Evolutionary conservation across 2,113 vertebrate genomes (phyloP), one percentile per base, ranked within the genome.

Genomic region (Caranx melampygus): DNA sequence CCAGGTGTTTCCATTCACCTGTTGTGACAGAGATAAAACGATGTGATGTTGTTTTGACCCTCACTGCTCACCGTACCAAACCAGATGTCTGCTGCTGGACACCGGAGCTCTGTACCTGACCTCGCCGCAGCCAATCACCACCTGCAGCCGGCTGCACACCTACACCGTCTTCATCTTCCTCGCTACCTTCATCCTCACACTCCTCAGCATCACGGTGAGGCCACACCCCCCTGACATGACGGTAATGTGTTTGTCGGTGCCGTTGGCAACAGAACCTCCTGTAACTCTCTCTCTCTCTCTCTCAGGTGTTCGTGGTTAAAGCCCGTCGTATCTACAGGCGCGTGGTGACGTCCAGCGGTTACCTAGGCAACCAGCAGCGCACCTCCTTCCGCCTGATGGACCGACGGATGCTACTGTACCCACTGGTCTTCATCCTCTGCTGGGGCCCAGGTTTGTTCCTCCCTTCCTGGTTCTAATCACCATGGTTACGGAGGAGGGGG

Each of bases 51-150:
- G 5, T 40, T 71, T n/a, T 81, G 66, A 69, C 21, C 68, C 42
- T 73, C 18, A 1, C 0, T 31, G 34, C 59, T 34, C 21, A 15
- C 49, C 52, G 18, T 72, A 61, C 31, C 18, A 11, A 0, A 6
- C 0, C 93, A 98, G 97, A 35, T 97, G 96, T 87, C 94, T 97
- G 76, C 86, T 97, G 91, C 94, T 97, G 95, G 91, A 96, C 84
- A 93, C 94, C 0, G 94, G 94, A 20, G n/a, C 92, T 2, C 79
- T 94, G 14, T 73, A 90, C 60, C 57, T 90, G 42, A 69, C 79
- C 72, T 45, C 52, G 0, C 85, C 44, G 14, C 70, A 78, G 47
- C 87, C 82, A 52, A 86, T 5, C 52, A 52, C 76, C 4, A 31
- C 90, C 71, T 99, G 97, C 84, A 69, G 40, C 0, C 44, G 9